Percentiles rank a stretch among this genome's conserved stretches.
phyloP scores from a whole-genome alignment of 2,797 vertebrate genomes.

The Tauraco hartlaubi region DNA sequence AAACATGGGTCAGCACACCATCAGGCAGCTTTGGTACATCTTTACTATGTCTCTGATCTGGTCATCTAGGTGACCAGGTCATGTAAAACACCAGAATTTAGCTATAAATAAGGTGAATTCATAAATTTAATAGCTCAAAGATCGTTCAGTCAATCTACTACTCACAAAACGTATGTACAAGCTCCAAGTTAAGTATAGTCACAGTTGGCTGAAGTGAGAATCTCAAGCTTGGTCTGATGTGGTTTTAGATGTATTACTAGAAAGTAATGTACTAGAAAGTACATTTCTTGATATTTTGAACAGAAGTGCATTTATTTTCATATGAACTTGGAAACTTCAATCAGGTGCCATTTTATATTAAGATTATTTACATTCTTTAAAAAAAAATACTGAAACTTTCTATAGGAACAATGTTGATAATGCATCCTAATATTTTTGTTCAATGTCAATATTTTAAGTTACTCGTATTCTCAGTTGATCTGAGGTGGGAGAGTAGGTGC shows the following conservation, averaged over 20 bases:
- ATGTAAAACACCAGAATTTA: not conserved
- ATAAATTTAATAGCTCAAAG: not conserved
- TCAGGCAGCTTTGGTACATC: not conserved
- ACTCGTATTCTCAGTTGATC: not conserved
- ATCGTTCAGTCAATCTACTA: not conserved
- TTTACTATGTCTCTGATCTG: not conserved
- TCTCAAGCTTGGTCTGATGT: not conserved
- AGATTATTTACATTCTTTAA: not conserved
- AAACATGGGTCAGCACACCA: fast-evolving
- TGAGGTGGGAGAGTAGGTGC: not conserved
- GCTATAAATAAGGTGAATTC: not conserved
- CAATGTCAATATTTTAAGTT: not conserved
- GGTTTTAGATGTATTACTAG: not conserved
- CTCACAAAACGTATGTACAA: not conserved
- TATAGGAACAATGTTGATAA: not conserved
- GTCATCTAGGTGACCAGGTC: not conserved
- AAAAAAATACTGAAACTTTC: not conserved
- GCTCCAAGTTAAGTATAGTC: not conserved
- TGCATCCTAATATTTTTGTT: not conserved
- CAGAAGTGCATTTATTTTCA: not conserved
- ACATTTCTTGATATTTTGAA: not conserved
- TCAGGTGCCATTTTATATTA: not conserved
- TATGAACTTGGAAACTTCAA: not conserved
- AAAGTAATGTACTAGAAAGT: not conserved
- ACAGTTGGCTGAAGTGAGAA: not conserved